These are phyloP conservation scores for Phyllostomus hastatus DNA, from an alignment of 2,113 vertebrate genomes.

Conservation along the genomic window DNA sequence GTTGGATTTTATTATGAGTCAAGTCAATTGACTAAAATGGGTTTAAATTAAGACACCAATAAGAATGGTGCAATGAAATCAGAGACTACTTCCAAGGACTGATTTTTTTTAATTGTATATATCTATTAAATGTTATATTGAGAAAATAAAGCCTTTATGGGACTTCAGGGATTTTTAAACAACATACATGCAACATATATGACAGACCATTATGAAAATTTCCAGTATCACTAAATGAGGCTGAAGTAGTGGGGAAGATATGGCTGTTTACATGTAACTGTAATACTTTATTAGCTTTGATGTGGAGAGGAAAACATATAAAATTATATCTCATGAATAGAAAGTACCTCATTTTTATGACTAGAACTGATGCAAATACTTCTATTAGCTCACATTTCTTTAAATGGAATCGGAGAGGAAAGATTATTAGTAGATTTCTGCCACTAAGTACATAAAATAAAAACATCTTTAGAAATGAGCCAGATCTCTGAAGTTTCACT, in stretches of 20 bases:
- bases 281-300: conserved; percentile 42
- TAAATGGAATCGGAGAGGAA: neutral
- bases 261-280: conserved; percentile 29
- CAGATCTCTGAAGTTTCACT: conserved; percentile 25
- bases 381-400: conserved; percentile 26
- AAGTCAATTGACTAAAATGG: neutral
- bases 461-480: neutral
- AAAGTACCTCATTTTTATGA: conserved; percentile 57
- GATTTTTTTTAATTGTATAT: conserved; percentile 39
- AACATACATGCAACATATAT: conserved; percentile 28
- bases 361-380: neutral
- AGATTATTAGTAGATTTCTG: neutral
- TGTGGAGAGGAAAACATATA: neutral
- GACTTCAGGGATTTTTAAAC: conserved; percentile 25
- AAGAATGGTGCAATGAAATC: conserved; percentile 12
- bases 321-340: conserved; percentile 37
- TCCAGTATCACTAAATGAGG: neutral
- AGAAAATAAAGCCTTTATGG: conserved; percentile 25
- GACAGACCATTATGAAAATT: conserved; percentile 36
- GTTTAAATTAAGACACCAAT: conserved; percentile 31
- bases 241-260: conserved; percentile 1
- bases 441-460: neutral
- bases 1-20: neutral
- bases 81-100: conserved; percentile 13
- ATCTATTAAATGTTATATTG: neutral